Evolutionary conservation across 2,888 invertebrate genomes (phyloP).

Genomic region (Schizotus pectinicornis): DNA sequence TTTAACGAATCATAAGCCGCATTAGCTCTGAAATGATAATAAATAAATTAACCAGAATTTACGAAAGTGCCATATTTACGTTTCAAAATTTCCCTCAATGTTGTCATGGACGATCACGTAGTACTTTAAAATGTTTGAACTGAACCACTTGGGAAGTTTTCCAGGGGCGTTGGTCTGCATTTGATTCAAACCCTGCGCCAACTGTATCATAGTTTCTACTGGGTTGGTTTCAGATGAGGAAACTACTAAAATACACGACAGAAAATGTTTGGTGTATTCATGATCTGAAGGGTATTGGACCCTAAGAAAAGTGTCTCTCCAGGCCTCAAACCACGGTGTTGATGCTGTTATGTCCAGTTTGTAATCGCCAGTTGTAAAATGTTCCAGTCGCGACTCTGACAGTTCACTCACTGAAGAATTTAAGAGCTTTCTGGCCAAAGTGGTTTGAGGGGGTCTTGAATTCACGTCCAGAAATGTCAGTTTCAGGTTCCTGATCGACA

Average conservation of each 20-base stretch:
- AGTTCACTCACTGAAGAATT: conserved; percentile 61
- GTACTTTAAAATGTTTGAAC: conserved; percentile 81
- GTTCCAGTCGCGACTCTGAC: conserved; percentile 46
- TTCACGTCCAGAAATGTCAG: conserved; percentile 83
- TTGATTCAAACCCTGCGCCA: conserved; percentile 82
- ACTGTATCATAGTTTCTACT: conserved; percentile 78
- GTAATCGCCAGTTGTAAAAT: conserved; percentile 55
- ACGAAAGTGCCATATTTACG: conserved; percentile 63
- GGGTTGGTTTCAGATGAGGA: conserved; percentile 78
- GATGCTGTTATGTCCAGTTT: conserved; percentile 74
- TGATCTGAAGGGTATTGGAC: conserved; percentile 92
- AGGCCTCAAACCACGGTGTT: conserved; percentile 95
- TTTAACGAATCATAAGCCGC: conserved; percentile 84
- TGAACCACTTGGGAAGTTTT: conserved; percentile 84
- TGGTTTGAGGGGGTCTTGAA: conserved; percentile 80
- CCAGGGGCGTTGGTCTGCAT: conserved; percentile 77
- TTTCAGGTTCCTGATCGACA: conserved; percentile 77
- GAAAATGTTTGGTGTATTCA: conserved; percentile 91
- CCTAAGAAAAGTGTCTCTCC: conserved; percentile 89
- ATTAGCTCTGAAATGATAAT: conserved; percentile 72
- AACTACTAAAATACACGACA: conserved; percentile 81
- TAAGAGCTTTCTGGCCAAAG: conserved; percentile 81
- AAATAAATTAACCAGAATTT: conserved; percentile 12
- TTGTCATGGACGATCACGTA: conserved; percentile 91
- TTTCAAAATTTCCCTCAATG: conserved; percentile 72